Percentiles rank a stretch among this genome's conserved stretches.
phyloP scores from a whole-genome alignment of 2,113 vertebrate species.

The Suricata suricatta region DNA sequence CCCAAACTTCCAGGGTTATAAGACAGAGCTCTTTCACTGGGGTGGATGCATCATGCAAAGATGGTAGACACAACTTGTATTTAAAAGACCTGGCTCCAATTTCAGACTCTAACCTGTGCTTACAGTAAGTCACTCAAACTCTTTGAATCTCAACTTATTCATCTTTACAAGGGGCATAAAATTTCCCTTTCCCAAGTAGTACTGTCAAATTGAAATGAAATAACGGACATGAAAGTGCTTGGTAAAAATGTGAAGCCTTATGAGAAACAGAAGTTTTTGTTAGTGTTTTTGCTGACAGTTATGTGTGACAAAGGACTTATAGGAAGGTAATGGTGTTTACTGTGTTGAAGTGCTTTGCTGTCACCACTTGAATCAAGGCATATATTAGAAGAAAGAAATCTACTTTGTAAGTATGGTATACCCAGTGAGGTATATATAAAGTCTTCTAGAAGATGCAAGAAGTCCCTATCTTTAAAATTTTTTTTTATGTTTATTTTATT shows the following conservation, averaged over 20 bases:
- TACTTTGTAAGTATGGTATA: neutral
- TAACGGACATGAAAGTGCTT: neutral
- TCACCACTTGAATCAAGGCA: neutral
- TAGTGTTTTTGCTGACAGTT: neutral
- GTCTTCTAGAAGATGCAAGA: neutral
- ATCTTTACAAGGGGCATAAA: neutral
- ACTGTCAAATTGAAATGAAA: constrained; percentile 8
- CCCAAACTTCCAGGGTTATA: neutral
- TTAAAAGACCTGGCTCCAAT: neutral
- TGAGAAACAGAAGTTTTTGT: neutral
- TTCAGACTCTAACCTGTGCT: neutral
- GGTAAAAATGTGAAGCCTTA: neutral
- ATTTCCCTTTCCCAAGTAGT: neutral
- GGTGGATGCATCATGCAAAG: neutral
- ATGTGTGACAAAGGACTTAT: neutral
- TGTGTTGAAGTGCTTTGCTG: neutral
- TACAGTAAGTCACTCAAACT: neutral
- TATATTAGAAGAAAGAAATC: neutral
- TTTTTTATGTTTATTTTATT: no score
- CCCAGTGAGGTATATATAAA: neutral
- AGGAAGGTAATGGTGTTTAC: neutral
- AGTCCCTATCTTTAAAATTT: neutral
- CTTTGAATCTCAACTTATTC: neutral
- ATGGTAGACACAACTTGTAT: neutral
- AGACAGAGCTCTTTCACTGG: neutral